Evolutionary conservation across 2,888 invertebrate species (phyloP).

Genomic region (Xestia rhomboidea): DNA sequence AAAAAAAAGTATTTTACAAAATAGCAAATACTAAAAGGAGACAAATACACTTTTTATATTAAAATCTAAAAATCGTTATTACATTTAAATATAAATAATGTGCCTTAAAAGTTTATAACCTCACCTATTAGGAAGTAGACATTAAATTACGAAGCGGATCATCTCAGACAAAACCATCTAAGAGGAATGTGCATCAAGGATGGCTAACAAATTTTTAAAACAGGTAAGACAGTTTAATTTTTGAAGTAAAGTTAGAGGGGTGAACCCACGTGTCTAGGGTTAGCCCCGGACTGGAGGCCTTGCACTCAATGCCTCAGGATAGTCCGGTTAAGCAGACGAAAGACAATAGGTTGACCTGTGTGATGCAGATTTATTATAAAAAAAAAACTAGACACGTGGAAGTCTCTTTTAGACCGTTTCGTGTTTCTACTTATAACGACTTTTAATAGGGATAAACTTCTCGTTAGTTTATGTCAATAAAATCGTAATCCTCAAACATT

Average conservation of each 20-base stretch:
- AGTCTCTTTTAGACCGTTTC: too few species aligned
- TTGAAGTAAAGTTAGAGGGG: neutral
- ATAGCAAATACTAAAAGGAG: neutral
- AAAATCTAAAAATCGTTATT: neutral
- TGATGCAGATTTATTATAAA: too few species aligned
- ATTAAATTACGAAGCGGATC: neutral
- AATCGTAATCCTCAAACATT: neutral
- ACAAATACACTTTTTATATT: neutral
- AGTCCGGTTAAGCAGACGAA: too few species aligned
- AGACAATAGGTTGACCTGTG: too few species aligned
- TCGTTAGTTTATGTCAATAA: too few species aligned
- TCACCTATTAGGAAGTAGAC: neutral
- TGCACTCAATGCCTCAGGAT: too few species aligned
- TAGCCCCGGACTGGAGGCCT: too few species aligned
- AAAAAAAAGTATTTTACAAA: neutral
- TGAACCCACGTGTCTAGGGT: too few species aligned
- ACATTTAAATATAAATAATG: neutral
- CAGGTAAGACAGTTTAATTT: constrained; percentile 43
- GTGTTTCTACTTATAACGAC: too few species aligned
- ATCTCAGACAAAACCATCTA: neutral
- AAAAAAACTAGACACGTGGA: too few species aligned
- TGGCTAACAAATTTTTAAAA: constrained; percentile 51
- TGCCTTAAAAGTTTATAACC: neutral
- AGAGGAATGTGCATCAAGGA: constrained; percentile 1
- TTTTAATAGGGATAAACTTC: too few species aligned